Base-by-base conservation (phyloP, 2,888 invertebrate genomes). In the Erynnis tages region DNA sequence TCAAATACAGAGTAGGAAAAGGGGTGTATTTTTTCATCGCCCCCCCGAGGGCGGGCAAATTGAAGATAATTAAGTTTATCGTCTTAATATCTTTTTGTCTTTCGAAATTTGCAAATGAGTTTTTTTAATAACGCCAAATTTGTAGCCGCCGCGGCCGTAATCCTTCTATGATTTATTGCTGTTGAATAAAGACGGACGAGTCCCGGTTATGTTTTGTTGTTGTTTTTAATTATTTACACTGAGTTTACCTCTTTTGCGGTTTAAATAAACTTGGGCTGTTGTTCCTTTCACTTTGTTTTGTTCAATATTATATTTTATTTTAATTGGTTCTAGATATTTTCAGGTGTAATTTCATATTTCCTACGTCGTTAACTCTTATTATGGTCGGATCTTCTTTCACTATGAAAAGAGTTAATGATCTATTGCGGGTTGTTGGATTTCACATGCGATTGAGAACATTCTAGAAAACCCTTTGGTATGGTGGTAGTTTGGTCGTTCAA, bases 51-150 rank as follows among this genome's bases (percentile, higher is more conserved):
- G 71, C 65, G 43, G 62, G 58, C 62, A 70, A 74, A 76, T 75
- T 74, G 73, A 64, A 79, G 83, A 86, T 83, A 83, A 87, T 84
- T 80, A 82, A 80, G 73, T 87, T 85, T 85, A 87, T 85, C 82
- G 76, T 78, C 80, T 78, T 82, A 82, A 82, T 82, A 88, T 85
- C 82, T 82, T 74, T 79, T 85, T 83, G 86, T 87, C 85, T 86
- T 83, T 82, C 73, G 72, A 81, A 87, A 87, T 87, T 87, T 85
- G 86, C 82, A 84, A 87, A 88, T 87, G 85, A 86, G 82, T 85
- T 86, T 87, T 87, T 88, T 87, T 88, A 86, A 88, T 86, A 85
- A 86, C 79, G 73, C 73, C 84, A 78, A 85, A 84, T 87, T 88
- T 75, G 83, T 82, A 82, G 76, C 50, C 43, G 29, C 73, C 63